These are phyloP conservation scores for Cynopterus brachyotis DNA, from an alignment of 2,113 vertebrate genomes.

Conservation along the genomic window DNA sequence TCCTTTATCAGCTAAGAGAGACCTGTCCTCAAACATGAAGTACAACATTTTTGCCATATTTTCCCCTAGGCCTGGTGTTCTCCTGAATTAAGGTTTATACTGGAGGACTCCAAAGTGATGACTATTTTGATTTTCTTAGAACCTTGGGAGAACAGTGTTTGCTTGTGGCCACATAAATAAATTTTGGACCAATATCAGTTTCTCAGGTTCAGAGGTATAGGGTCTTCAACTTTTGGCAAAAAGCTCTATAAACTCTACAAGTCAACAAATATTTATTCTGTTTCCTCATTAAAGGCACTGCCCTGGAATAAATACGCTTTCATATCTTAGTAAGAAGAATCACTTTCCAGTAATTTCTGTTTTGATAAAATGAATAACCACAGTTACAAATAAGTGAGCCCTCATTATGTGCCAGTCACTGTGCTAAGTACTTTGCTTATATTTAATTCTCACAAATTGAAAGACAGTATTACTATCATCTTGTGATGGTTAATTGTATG, in stretches of 20 bases:
- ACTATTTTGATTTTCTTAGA: neutral
- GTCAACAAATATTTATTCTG: neutral
- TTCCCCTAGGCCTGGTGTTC: neutral
- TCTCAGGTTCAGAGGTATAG: neutral
- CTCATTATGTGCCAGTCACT: neutral
- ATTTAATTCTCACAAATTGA: neutral
- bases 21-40: neutral
- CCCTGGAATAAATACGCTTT: neutral
- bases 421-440: neutral
- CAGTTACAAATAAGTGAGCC: neutral
- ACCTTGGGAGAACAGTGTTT: neutral
- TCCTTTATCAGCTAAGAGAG: neutral
- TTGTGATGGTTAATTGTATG: neutral
- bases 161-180: neutral
- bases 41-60: neutral
- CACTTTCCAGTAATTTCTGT: neutral
- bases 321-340: neutral
- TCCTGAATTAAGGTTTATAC: neutral
- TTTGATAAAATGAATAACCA: neutral
- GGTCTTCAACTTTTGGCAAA: neutral
- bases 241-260: neutral
- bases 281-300: neutral
- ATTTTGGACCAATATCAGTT: neutral
- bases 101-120: neutral
- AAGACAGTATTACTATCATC: too few relatives aligned